Conservation (phyloP, 2,888 invertebrate species). For the Eupithecia subumbrata region DNA sequence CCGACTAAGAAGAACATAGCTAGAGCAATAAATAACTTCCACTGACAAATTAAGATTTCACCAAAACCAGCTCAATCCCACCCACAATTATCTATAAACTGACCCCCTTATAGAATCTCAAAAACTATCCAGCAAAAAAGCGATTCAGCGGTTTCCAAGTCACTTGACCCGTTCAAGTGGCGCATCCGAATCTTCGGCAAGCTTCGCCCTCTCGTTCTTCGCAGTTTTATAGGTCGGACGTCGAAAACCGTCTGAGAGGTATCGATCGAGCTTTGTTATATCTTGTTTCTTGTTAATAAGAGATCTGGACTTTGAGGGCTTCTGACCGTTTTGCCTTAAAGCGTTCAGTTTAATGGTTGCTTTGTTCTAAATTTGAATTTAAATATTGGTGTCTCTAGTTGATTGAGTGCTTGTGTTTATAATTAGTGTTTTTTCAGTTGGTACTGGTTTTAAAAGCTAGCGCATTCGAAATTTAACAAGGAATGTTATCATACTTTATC, state of each 20-base stretch:
- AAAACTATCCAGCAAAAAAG: not conserved
- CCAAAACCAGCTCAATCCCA: not conserved
- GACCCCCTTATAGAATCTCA: slow-evolving; percentile 5
- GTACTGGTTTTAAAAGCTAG: not conserved
- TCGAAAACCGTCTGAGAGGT: slow-evolving; percentile 47
- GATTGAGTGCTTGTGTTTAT: not conserved
- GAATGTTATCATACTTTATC: not conserved
- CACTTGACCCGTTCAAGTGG: slow-evolving; percentile 26
- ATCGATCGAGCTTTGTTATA: slow-evolving; percentile 50
- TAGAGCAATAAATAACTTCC: not conserved
- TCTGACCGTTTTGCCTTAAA: slow-evolving; percentile 1
- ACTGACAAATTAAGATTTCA: not conserved
- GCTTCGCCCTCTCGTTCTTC: slow-evolving; percentile 52
- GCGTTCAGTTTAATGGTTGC: not conserved
- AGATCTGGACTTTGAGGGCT: slow-evolving; percentile 26
- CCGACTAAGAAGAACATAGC: not conserved
- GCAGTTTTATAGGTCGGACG: slow-evolving; percentile 70
- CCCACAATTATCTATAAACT: not conserved
- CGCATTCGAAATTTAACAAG: not conserved
- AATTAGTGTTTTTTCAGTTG: not conserved
- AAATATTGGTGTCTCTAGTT: not conserved
- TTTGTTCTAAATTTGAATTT: not conserved
- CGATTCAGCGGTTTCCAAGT: slow-evolving; percentile 19
- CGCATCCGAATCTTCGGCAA: slow-evolving; percentile 44
- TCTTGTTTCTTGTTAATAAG: slow-evolving; percentile 38